Conservation (phyloP, 2,113 vertebrate species). For the Gymnogyps californianus region DNA sequence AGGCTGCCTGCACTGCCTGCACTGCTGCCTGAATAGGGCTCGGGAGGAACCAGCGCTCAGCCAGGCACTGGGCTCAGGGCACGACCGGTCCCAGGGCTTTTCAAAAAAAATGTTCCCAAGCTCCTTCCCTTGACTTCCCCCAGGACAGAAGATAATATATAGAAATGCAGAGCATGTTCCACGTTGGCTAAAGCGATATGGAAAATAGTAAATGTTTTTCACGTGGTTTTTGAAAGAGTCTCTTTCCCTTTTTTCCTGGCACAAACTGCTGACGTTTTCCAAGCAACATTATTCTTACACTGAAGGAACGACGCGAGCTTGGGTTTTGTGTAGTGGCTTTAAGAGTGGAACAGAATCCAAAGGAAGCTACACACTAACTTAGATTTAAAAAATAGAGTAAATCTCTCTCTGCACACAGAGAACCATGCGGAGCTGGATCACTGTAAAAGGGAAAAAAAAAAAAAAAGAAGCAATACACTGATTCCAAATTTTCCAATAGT, state of each 20-base stretch:
- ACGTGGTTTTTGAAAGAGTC: background rate
- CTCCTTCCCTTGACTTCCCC: background rate
- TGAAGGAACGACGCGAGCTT: background rate
- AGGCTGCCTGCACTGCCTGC: background rate
- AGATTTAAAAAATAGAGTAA: background rate
- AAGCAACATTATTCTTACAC: background rate
- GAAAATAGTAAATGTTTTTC: background rate
- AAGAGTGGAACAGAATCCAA: background rate
- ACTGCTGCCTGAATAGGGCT: background rate
- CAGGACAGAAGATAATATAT: background rate
- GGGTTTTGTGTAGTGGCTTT: background rate
- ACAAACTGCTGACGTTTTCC: background rate
- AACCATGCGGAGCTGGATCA: background rate
- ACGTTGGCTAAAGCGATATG: background rate
- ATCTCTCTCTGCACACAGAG: too few species aligned
- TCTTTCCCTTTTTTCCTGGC: background rate
- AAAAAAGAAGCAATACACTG: accelerated
- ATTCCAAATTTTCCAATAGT: too few species aligned
- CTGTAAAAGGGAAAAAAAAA: too few species aligned
- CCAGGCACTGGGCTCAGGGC: background rate
- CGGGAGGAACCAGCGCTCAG: background rate
- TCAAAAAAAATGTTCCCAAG: background rate
- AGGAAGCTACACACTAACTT: background rate
- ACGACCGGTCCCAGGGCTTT: accelerated
- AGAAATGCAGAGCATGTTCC: background rate